phyloP scores from a whole-genome alignment of 1,140 invertebrate species.

The Carposina sasakii region DNA sequence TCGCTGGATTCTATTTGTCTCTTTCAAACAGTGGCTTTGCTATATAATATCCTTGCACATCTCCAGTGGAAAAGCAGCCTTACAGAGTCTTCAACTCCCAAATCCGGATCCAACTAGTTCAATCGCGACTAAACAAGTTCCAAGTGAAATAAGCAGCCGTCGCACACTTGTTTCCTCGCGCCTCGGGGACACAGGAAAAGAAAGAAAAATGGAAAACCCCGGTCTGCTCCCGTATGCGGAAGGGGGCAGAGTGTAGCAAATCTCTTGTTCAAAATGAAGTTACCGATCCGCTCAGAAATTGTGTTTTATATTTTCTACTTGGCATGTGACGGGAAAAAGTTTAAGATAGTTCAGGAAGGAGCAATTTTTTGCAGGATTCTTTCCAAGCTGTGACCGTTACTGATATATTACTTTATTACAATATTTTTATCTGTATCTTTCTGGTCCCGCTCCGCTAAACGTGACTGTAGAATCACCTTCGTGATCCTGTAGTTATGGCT shows the following conservation, averaged over 20 bases:
- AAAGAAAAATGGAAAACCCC: conserved; percentile 41
- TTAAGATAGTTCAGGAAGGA: conserved; percentile 33
- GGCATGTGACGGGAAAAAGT: conserved; percentile 46
- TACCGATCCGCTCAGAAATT: conserved; percentile 49
- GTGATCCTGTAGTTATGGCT: no score
- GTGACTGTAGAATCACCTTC: neutral
- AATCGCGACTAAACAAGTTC: conserved; percentile 55
- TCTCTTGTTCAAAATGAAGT: conserved; percentile 56
- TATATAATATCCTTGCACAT: conserved; percentile 12
- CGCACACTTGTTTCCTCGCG: conserved; percentile 49
- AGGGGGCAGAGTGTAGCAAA: conserved; percentile 32
- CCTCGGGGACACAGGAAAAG: conserved; percentile 39
- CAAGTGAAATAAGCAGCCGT: conserved; percentile 52
- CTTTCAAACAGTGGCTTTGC: no score
- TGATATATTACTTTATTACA: no score
- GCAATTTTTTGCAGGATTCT: conserved; percentile 29
- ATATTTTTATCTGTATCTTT: no score
- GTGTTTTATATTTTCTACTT: conserved; percentile 52
- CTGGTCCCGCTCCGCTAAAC: neutral
- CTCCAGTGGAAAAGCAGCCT: conserved; percentile 13
- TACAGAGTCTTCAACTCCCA: conserved; percentile 28
- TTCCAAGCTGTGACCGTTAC: conserved; percentile 20
- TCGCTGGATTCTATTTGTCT: no score
- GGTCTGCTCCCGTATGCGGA: conserved; percentile 46
- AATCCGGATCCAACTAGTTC: conserved; percentile 46